These are phyloP conservation scores for Bos indicus DNA, from an alignment of 2,113 vertebrate genomes.

Conservation along the genomic window DNA sequence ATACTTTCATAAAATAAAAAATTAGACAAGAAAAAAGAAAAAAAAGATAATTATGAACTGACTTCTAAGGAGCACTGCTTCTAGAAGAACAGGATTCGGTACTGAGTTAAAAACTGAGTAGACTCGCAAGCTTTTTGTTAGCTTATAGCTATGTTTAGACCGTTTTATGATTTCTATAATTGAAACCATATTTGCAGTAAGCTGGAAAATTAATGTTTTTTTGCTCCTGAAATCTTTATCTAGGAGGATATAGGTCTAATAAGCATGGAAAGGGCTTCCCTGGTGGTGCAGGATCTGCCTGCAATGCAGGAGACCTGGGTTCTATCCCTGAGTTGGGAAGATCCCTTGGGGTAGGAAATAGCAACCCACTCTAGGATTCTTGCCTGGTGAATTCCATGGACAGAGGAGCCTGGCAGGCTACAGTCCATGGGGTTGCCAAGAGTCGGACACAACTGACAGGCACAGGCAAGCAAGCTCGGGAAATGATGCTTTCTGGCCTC, in stretches of 20 bases:
- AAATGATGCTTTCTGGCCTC: background rate
- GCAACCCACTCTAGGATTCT: background rate
- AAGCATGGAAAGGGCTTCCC: background rate
- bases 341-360: background rate
- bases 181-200: background rate
- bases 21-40: background rate
- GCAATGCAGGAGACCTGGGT: background rate
- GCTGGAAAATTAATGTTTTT: background rate
- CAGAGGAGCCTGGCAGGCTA: background rate
- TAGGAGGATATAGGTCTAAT: background rate
- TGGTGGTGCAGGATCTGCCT: background rate
- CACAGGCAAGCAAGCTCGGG: background rate
- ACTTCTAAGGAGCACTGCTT: background rate
- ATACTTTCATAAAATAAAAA: background rate
- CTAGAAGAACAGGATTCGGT: background rate
- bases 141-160: background rate
- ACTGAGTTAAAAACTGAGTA: background rate
- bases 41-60: background rate
- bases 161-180: background rate
- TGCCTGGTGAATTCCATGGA: background rate
- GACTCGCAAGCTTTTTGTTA: background rate
- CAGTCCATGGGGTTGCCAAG: background rate
- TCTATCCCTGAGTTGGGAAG: background rate
- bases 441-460: background rate
- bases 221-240: background rate